Evolutionary conservation across 2,888 invertebrate species (phyloP), one percentile per base, ranked within the genome.

Genomic region (Dolichomitus sp.): DNA sequence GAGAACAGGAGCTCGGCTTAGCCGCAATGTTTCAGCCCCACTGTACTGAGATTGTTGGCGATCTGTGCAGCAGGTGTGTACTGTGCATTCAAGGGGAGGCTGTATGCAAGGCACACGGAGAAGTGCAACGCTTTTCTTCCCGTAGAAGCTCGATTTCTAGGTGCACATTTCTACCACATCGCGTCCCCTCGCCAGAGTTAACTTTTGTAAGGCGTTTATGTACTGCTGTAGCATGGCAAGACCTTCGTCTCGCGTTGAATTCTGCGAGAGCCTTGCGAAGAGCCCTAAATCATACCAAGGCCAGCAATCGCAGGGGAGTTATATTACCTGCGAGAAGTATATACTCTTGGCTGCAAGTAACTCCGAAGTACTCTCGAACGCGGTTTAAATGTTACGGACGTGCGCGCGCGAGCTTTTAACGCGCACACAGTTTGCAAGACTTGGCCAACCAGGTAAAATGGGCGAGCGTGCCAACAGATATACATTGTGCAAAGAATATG

Each of bases 211-310:
- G 74, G 59, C 66, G 63, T 79, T 83, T 79, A 83, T 75, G 66
- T 61, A 69, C 42, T 14, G 57, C 27, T 23, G 23, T 1, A 61
- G 6, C 14, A 6, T 33, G 19, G 19, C 54, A 63, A 69, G 68
- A 63, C 48, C 63, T 14, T 27, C 30, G 42, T 70, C 82, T 70
- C 50, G 59, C 17, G 65, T 75, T 17, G 17, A 69, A 83, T 79
- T 83, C 70, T 54, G 66, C 50, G 23, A 48, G 52, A 14, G 33
- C 30, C 37, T 30, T 48, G 30, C 52, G 61, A 76, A 69, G 63
- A 73, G 76, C 73, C 66, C 75, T 85, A 85, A 83, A 85, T 85
- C 83, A 85, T 66, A 54, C 59, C 45, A 27, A 79, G 17, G 54
- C 78, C 76, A 37, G 57, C 69, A 65, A 83, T 83, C 75, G 75